These are phyloP conservation scores for Drosophila hydei DNA, from an alignment of 1,140 invertebrate genomes.

Conservation along the genomic window DNA sequence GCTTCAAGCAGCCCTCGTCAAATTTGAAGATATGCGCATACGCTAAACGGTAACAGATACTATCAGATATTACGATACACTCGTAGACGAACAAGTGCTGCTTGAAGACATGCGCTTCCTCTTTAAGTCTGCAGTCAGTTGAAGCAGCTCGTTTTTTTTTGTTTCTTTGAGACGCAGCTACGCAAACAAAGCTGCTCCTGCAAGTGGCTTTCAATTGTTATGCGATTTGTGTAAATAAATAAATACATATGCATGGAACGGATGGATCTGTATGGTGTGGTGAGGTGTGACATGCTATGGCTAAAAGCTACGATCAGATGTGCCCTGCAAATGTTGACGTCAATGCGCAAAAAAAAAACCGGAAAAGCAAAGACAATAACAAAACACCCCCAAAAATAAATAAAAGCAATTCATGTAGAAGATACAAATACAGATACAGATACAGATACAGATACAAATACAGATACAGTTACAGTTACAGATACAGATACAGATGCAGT, in stretches of 20 bases:
- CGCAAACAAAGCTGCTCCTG: constrained; percentile 76
- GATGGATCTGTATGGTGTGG: neutral
- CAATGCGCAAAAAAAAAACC: constrained; percentile 49
- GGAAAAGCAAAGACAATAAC: constrained; percentile 49
- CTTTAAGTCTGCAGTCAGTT: constrained; percentile 46
- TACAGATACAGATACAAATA: no score
- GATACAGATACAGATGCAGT: constrained; percentile 2
- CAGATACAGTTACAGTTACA: no score
- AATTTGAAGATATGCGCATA: no score
- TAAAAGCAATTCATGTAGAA: constrained; percentile 11
- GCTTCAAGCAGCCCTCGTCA: no score
- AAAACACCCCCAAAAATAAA: constrained; percentile 28
- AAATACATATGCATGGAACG: constrained; percentile 37
- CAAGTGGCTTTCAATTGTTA: constrained; percentile 58
- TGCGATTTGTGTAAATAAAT: constrained; percentile 62
- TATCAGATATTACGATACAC: neutral
- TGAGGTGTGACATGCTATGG: no score
- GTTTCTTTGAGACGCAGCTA: constrained; percentile 55
- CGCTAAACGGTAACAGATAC: constrained; percentile 16
- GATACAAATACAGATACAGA: neutral
- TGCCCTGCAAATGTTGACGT: constrained; percentile 56
- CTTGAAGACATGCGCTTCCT: constrained; percentile 78
- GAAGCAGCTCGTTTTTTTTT: constrained; percentile 46
- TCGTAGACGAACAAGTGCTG: constrained; percentile 58
- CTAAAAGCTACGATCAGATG: neutral